Evolutionary conservation across 2,888 invertebrate genomes (phyloP), one percentile per base, ranked within the genome.

Genomic region (Drosophila peninsularis): DNA sequence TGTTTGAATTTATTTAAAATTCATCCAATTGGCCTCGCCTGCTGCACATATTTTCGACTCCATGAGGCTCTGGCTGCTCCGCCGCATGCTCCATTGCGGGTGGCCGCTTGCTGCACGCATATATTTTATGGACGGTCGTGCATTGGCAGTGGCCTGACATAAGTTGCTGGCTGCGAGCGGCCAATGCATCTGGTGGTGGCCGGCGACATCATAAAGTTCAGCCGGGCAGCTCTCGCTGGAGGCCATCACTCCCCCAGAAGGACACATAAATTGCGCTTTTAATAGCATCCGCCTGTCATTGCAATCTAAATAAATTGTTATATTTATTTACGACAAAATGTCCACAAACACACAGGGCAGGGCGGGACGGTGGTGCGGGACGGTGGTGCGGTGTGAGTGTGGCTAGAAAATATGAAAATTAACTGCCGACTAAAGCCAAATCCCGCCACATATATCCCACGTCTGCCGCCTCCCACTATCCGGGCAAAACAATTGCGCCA

Each of bases 241-340:
- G 60, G 42, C 21, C 78, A 62, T 73, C 74, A 58, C 49, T 58
- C 64, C 55, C 56, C 47, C 41, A 66, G 64, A 72, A 72, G 62
- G 82, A 54, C 74, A 77, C 88, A 89, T 86, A 86, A 86, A 86
- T 86, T 86, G 84, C 81, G 76, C 72, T 80, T 79, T 89, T 86
- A 86, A 86, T 86, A 86, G 86, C 86, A 86, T 89, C 89, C 84
- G 88, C 88, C 80, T 90, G 88, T 89, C 88, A 89, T 81, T 88
- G 86, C 90, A 89, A 88, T 88, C 87, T 90, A 88, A 90, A 88
- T 88, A 88, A 90, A 90, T 88, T 88, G 90, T 83, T 86, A 85
- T 89, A 90, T 88, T 88, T 90, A 88, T 88, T 90, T 88, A 89
- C 88, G 89, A 89, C 86, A 78, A 78, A 88, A 80, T 80, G 84